Evolutionary conservation across 2,113 vertebrate genomes (phyloP).

Genomic region (Clarias gariepinus): DNA sequence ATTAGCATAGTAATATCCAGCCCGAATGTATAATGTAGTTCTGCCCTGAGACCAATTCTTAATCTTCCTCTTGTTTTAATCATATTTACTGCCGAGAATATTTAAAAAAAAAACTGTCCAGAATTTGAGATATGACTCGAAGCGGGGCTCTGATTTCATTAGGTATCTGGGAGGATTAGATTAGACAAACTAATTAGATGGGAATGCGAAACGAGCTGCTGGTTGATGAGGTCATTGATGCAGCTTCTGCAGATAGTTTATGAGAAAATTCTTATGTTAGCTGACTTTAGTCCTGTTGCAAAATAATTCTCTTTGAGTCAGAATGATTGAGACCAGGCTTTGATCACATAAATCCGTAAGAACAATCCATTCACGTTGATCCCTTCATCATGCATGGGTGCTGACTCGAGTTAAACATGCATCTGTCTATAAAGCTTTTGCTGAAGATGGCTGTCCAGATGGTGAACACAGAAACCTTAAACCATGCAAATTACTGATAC

Average conservation of each 20-base stretch:
- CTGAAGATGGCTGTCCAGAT: not conserved
- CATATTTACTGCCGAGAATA: slow-evolving; percentile 47
- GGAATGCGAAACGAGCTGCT: not conserved
- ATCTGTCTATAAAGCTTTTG: not conserved
- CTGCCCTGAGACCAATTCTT: slow-evolving; percentile 56
- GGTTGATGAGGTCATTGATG: not conserved
- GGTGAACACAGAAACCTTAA: not conserved
- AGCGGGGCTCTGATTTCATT: slow-evolving; percentile 35
- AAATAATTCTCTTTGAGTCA: not conserved
- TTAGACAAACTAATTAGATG: not conserved
- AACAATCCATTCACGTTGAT: not conserved
- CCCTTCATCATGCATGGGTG: not conserved
- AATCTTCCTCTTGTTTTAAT: slow-evolving; percentile 49
- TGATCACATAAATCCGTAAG: not conserved
- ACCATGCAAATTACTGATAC: not conserved
- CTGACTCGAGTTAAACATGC: not conserved
- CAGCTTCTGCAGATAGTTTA: not conserved
- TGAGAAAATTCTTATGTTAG: not conserved
- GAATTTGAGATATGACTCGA: slow-evolving; percentile 28
- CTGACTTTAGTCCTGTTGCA: not conserved
- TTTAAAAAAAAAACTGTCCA: slow-evolving; percentile 55
- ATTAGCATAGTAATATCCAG: slow-evolving; percentile 57
- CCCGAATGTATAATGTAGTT: slow-evolving; percentile 43
- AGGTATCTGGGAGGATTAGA: slow-evolving; percentile 21
- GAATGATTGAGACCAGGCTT: not conserved